Percentiles rank a stretch among this genome's conserved stretches.
Evolutionary conservation across 2,888 invertebrate species (phyloP).

Genomic region (Scrobipalpa atriplicella): DNA sequence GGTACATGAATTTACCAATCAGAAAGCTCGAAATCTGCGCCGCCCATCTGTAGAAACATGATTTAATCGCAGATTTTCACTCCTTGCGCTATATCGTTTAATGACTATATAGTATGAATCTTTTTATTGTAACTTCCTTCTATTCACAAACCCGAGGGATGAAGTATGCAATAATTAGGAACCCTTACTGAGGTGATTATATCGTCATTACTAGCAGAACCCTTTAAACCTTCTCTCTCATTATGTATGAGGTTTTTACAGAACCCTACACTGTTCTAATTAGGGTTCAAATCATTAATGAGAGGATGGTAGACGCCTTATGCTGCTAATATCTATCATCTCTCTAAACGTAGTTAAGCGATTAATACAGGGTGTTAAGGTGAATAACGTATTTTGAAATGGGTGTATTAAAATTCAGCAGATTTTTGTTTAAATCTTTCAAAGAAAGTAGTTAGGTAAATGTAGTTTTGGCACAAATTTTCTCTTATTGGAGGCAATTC

Average conservation of each 20-base stretch:
- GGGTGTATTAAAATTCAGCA: too few relatives aligned
- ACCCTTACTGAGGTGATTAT: constrained; percentile 33
- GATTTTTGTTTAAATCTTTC: too few relatives aligned
- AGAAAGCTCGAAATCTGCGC: too few relatives aligned
- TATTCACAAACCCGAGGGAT: constrained; percentile 1
- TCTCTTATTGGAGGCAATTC: too few relatives aligned
- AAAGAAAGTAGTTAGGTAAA: too few relatives aligned
- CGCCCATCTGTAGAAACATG: too few relatives aligned
- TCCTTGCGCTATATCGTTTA: too few relatives aligned
- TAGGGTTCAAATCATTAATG: constrained; percentile 6
- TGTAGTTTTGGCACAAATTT: too few relatives aligned
- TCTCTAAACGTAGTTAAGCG: neutral
- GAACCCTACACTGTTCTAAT: constrained; percentile 21
- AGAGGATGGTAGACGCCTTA: neutral
- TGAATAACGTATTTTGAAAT: too few relatives aligned
- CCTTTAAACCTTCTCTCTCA: constrained; percentile 26
- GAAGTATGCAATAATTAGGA: constrained; percentile 35
- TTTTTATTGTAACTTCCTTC: neutral
- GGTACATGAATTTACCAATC: too few relatives aligned
- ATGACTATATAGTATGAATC: neutral
- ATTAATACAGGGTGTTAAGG: neutral
- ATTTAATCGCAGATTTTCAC: too few relatives aligned
- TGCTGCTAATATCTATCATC: neutral
- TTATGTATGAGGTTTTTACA: constrained; percentile 34
- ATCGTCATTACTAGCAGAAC: constrained; percentile 35